Evolutionary conservation across 2,797 vertebrate species (phyloP), one percentile per base, ranked within the genome.

Genomic region (Tenualosa ilisha): DNA sequence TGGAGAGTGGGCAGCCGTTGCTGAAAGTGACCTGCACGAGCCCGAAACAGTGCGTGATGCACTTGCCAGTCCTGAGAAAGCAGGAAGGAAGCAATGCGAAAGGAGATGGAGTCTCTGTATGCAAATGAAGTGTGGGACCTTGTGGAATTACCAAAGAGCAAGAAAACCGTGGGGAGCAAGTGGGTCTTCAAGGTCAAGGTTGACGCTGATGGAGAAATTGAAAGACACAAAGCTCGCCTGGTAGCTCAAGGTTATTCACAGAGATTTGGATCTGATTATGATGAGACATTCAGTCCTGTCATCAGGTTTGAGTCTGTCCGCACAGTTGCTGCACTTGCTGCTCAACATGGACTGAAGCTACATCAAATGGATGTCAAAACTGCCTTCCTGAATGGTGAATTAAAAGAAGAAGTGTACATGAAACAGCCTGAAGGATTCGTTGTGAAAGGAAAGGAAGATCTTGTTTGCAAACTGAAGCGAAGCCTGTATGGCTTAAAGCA

Each of bases 361-460:
- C 61, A 65, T 65, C 61, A 65, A 65, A 65, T 65, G 61, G 61
- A 65, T 65, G n/a, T 65, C 11, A 26, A 65, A 26, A 65, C 61
- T 2, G 61, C 61, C 24, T 65, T 65, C 24, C 26, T 65, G 61
- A 65, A 65, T 65, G 61, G 61, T 8, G n/a, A 24, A 26, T n/a
- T 65, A 6, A 65, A 65, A 65, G 61, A 65, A 9, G 59, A 26
- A 9, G 61, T 65, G n/a, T 65, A 65, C 24, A 65, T 65, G 63
- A 65, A 65, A 65, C 63, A 65, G 63, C 63, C 63, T 12, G 24
- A 31, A 65, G 63, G 63, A 15, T 65, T 65, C 31, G 24, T 65
- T 12, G 7, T 65, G 63, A 65, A 65, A 65, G 24, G 24, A 31
- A 54, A 65, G 24, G 63, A 65, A 31, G 13, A 65, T 3, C 24